Evolutionary conservation across 2,113 vertebrate species (phyloP).

Genomic region (Perognathus longimembris): DNA sequence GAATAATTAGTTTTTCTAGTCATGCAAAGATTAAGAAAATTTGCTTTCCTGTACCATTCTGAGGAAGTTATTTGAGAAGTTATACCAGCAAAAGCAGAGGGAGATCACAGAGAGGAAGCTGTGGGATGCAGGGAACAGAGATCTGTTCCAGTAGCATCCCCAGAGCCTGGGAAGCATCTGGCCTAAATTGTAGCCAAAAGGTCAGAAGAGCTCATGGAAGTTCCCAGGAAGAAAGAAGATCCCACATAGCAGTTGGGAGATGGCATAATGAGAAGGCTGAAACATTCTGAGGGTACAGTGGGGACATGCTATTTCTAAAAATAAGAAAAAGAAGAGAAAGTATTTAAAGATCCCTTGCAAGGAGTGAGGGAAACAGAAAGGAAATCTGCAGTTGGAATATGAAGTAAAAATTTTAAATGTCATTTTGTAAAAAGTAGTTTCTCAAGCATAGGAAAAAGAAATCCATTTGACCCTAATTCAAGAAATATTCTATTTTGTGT

Average conservation of each 20-base stretch:
- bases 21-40: constrained; percentile 49
- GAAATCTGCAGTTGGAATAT: constrained; percentile 39
- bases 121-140: not conserved
- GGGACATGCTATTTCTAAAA: not conserved
- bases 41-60: constrained; percentile 7
- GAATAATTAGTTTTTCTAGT: constrained; percentile 29
- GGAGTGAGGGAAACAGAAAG: not conserved
- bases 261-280: not conserved
- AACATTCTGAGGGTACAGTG: not conserved
- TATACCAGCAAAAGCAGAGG: constrained; percentile 51
- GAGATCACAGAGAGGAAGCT: constrained; percentile 39
- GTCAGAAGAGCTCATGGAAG: not conserved
- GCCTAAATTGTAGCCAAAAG: constrained; percentile 34
- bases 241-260: not conserved
- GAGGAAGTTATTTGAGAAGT: constrained; percentile 69
- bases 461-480: constrained; percentile 18
- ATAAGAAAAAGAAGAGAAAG: not conserved
- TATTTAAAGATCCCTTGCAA: not conserved
- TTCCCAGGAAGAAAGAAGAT: not conserved
- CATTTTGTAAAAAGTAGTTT: not conserved
- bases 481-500: not conserved
- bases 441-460: constrained; percentile 26
- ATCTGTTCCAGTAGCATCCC: constrained; percentile 10
- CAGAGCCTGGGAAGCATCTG: constrained; percentile 1
- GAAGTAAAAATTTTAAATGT: constrained; percentile 1